Base-by-base conservation (phyloP, 2,888 invertebrate genomes). In the Tortrix viridana region DNA sequence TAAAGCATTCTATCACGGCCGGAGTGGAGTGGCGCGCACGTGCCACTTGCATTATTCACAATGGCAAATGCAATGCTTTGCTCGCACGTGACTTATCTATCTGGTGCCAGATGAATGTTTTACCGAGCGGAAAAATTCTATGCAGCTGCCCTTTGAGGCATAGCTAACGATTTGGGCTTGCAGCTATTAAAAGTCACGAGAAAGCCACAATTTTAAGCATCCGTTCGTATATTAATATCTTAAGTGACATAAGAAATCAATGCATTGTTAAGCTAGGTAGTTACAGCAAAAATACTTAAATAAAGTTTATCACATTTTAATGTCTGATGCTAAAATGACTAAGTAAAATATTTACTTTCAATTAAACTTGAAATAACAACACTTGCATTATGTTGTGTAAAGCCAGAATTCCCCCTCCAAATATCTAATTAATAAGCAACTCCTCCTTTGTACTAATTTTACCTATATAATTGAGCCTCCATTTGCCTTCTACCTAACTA, bases 1-100 rank as follows among this genome's bases (percentile, higher is more conserved):
- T 81, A 74, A 79, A 77, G 77, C 82, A 80, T 86, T 85, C 82
- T 81, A 83, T 86, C 82, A 84, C 77, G 71, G 65, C 57, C 59
- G 61, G 67, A 68, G 69, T 61, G 71, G 72, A 72, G 71, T 76
- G 77, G 70, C 66, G 46, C 67, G 82, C 84, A 84, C 86, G 86
- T 85, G 75, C 80, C 67, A 72, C 74, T 74, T 89, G 86, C 86
- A 89, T 90, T 88, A 90, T 88, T 89, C 88, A 88, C 86, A 75
- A 80, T 84, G 83, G 87, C 83, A 85, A 87, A 86, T 88, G 88
- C 88, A 87, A 81, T 77, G 73, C 73, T 69, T 70, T 66, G 68
- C 65, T 72, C 72, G 80, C 77, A 76, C 87, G 86, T 88, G 88
- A 85, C 89, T 87, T 88, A 88, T 89, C 88, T 88, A 73, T 73